These are phyloP conservation scores for Mythimna albipuncta DNA, from an alignment of 2,888 invertebrate species.

Conservation along the genomic window DNA sequence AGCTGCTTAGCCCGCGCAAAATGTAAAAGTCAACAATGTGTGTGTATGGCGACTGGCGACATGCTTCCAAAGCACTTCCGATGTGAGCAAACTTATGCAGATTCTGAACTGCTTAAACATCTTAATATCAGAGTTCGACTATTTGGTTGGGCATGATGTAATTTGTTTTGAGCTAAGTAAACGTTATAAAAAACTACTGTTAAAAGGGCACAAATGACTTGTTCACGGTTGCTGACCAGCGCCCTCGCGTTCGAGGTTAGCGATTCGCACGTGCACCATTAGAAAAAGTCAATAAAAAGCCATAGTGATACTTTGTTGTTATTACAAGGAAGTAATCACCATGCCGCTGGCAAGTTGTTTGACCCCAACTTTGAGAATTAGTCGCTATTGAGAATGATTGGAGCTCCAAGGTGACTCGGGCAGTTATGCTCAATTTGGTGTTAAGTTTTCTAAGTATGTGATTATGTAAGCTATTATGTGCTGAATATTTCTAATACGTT, in stretches of 20 bases:
- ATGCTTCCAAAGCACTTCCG: background rate
- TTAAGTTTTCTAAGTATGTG: conserved; percentile 35
- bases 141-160: conserved; percentile 11
- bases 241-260: conserved; percentile 76
- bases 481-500: conserved; percentile 6
- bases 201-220: conserved; percentile 73
- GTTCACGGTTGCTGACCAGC: conserved; percentile 79
- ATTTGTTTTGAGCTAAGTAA: conserved; percentile 1
- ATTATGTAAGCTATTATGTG: conserved; percentile 39
- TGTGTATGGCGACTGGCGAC: background rate
- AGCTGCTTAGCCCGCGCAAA: conserved; percentile 24
- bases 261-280: conserved; percentile 73
- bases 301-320: conserved; percentile 65
- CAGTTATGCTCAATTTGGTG: conserved; percentile 43
- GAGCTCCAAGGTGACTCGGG: conserved; percentile 48
- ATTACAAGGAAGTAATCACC: conserved; percentile 79
- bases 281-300: conserved; percentile 73
- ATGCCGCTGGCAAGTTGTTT: conserved; percentile 73
- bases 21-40: conserved; percentile 21
- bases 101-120: conserved; percentile 6
- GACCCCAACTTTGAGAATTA: conserved; percentile 72
- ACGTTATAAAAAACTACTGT: conserved; percentile 31
- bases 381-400: conserved; percentile 53
- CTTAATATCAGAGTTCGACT: conserved; percentile 6
- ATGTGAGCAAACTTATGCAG: conserved; percentile 2